Conservation (phyloP, 2,113 vertebrate species). For the Scomber colias region DNA sequence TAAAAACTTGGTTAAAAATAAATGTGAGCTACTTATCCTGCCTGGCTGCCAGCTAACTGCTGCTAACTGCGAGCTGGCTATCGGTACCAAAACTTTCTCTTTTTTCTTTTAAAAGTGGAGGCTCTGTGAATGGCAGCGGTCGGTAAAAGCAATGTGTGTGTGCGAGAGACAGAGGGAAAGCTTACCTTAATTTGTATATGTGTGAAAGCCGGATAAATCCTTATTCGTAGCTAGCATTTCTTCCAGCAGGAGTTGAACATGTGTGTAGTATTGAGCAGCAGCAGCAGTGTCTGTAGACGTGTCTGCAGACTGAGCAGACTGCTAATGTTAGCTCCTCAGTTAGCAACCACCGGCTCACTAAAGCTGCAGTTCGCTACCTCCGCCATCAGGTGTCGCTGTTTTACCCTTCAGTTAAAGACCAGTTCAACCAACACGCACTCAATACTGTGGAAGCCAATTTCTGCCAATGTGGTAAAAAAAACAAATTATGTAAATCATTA, state of each 20-base stretch:
- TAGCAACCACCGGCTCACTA: conserved; percentile 56
- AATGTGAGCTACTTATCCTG: conserved; percentile 17
- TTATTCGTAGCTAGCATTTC: conserved; percentile 54
- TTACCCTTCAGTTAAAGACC: neutral
- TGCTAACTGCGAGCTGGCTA: conserved; percentile 52
- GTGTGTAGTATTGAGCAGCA: conserved; percentile 32
- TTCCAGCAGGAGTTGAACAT: conserved; percentile 49
- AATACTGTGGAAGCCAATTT: too few relatives aligned
- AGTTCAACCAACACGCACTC: neutral
- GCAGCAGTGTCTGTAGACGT: conserved; percentile 58
- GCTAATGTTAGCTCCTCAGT: conserved; percentile 36
- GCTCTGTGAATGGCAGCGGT: neutral
- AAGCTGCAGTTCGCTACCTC: conserved; percentile 14
- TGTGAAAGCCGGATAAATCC: conserved; percentile 23
- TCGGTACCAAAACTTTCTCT: conserved; percentile 34
- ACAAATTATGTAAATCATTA: too few relatives aligned
- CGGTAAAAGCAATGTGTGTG: neutral
- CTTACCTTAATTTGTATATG: conserved; percentile 52
- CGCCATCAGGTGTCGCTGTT: conserved; percentile 54
- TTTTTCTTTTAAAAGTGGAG: neutral
- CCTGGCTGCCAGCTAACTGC: conserved; percentile 44
- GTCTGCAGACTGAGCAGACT: conserved; percentile 49
- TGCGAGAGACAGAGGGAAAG: neutral
- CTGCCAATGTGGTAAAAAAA: too few relatives aligned
- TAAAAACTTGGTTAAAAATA: conserved; percentile 23